Base-by-base conservation (phyloP, 2,888 invertebrate species). In the Conops quadrifasciatus region DNA sequence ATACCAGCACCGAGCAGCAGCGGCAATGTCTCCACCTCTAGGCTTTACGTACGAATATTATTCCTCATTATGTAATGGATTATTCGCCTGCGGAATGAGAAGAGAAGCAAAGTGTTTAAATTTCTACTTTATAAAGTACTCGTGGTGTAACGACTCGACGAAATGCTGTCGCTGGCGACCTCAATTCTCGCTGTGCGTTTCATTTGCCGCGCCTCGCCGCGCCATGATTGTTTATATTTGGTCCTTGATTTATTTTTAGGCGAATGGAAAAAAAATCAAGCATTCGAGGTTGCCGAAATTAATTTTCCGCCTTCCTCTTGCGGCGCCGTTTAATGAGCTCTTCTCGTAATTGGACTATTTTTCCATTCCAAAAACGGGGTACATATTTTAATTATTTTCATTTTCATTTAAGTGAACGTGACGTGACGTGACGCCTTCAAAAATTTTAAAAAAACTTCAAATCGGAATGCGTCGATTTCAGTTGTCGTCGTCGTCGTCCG, bases 181-280 rank as follows among this genome's bases (percentile, higher is more conserved):
- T 58, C 58, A 28, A 24, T 58, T 58, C 9, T 36, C 9, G 4
- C 9, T 36, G 36, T 36, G 4, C 36, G 36, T 36, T 36, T 36
- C 36, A 36, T 36, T 36, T 36, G 36, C 36, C 36, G 4, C 36
- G 36, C 4, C 9, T 24, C 45, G 13, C 5, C 45, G 45, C 45
- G 45, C 9, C 53, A 21, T 2, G 53, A 19, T 16, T 58, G 58
- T 58, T 58, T 58, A 2, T 24, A 58, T 26, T 24, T 16, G 58
- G 58, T 58, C 58, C 58, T 58, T 58, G 58, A 58, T 58, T 58
- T 58, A 58, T 58, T 26, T 58, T 24, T 58, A 58, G 58, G 15
- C 15, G 21, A 58, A 28, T 58, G 58, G 26, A 58, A 28, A 28
- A 11, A 16, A 24, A 15, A 15, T 28, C 58, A 58, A 24, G 58